Evolutionary conservation across 2,113 vertebrate species (phyloP).

Genomic region (Lathamus discolor): DNA sequence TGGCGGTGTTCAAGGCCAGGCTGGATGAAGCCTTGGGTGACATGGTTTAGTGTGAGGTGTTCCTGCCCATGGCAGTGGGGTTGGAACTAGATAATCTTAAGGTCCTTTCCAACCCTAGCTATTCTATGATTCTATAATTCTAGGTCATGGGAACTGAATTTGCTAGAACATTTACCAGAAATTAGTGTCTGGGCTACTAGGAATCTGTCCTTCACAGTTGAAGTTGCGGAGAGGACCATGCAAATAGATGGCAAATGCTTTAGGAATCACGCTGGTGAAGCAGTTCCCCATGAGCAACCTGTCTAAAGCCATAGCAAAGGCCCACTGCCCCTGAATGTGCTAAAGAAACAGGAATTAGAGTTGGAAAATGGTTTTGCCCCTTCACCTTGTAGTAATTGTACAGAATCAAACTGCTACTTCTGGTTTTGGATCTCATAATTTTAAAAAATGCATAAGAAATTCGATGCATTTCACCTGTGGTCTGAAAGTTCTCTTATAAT

Average conservation of each 20-base stretch:
- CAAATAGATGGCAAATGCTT: neutral
- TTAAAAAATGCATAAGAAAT: neutral
- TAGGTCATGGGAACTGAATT: neutral
- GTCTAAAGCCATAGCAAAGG: neutral
- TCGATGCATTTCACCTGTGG: neutral
- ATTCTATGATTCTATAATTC: no score
- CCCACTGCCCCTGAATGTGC: neutral
- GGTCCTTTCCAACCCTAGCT: neutral
- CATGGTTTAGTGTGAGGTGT: no score
- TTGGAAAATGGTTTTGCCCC: neutral
- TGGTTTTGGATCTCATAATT: neutral
- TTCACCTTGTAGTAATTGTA: neutral
- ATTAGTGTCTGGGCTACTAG: neutral
- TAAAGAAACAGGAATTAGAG: neutral
- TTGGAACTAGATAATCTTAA: no score
- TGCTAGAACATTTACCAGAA: neutral
- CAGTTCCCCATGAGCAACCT: neutral
- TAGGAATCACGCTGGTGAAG: neutral
- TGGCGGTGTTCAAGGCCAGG: no score
- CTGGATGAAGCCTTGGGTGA: no score
- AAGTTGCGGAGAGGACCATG: neutral
- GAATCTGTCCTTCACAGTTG: neutral
- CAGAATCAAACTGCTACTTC: neutral
- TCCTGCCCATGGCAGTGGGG: no score
- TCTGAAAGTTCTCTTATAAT: neutral